Percentiles rank a stretch among this genome's conserved stretches.
Conservation (phyloP, 37 sponge, comb jelly and placozoan species). For the Aplysina aerophoba region DNA sequence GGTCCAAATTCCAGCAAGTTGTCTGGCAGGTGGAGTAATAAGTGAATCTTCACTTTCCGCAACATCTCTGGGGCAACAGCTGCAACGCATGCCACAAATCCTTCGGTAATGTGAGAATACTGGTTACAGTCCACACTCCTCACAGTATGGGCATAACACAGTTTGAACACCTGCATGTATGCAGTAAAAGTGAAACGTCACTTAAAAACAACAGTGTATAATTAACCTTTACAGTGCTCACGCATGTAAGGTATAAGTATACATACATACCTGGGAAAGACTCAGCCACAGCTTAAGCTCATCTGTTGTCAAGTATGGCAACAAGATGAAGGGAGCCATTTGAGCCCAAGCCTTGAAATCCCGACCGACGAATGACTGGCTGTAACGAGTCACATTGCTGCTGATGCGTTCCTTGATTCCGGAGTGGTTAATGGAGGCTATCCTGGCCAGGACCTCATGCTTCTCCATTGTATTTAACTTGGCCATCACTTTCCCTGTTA, state of each 20-base stretch:
- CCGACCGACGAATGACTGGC: constrained; percentile 61
- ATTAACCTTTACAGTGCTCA: no score
- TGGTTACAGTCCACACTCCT: background rate
- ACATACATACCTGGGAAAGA: no score
- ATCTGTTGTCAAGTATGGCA: no score
- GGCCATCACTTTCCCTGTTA: constrained; percentile 27
- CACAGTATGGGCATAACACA: background rate
- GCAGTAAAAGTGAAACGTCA: no score
- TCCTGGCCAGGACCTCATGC: constrained; percentile 31
- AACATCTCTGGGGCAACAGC: constrained; percentile 1
- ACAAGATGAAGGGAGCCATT: constrained; percentile 33
- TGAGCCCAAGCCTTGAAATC: constrained; percentile 50
- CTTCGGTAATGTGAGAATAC: background rate
- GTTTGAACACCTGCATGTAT: no score
- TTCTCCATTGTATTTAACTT: constrained; percentile 1
- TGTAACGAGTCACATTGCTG: constrained; percentile 30
- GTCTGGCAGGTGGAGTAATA: no score
- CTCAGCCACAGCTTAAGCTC: no score
- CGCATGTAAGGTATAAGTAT: no score
- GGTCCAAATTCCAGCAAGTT: constrained; percentile 64
- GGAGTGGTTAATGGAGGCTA: constrained; percentile 36
- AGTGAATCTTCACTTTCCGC: no score
- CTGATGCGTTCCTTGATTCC: constrained; percentile 28
- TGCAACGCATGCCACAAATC: constrained; percentile 30
- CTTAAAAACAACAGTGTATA: no score